Conservation (phyloP, 1,140 invertebrate genomes). For the Heliconius hermathena region DNA sequence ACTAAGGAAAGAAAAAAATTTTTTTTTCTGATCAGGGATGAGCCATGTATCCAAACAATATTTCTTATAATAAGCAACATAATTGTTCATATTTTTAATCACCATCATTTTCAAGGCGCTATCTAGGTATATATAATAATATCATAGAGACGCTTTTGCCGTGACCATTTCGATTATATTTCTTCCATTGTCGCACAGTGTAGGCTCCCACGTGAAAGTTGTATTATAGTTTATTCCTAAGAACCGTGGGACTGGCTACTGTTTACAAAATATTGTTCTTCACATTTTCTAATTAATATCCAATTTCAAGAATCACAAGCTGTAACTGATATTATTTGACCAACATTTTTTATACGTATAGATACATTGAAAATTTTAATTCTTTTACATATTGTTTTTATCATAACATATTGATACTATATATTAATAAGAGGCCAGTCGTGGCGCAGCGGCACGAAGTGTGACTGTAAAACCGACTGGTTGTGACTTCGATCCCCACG, state of each 20-base stretch:
- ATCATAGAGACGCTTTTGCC: constrained; percentile 8
- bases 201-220: constrained; percentile 35
- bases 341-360: not conserved
- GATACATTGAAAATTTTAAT: no score
- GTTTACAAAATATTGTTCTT: constrained; percentile 31
- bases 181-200: constrained; percentile 11
- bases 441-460: no score
- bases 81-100: not conserved
- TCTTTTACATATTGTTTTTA: not conserved
- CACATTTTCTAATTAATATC: constrained; percentile 29
- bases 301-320: not conserved
- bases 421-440: no score
- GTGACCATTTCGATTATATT: not conserved
- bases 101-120: not conserved
- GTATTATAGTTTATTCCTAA: constrained; percentile 23
- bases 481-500: no score
- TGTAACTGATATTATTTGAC: not conserved
- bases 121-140: not conserved
- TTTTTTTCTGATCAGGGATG: no score
- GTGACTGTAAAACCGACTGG: no score
- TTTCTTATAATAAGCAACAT: not conserved
- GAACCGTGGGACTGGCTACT: constrained; percentile 22
- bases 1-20: no score
- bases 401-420: no score
- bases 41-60: no score